phyloP scores from a whole-genome alignment of 2,113 vertebrate genomes.

The Empidonax traillii region DNA sequence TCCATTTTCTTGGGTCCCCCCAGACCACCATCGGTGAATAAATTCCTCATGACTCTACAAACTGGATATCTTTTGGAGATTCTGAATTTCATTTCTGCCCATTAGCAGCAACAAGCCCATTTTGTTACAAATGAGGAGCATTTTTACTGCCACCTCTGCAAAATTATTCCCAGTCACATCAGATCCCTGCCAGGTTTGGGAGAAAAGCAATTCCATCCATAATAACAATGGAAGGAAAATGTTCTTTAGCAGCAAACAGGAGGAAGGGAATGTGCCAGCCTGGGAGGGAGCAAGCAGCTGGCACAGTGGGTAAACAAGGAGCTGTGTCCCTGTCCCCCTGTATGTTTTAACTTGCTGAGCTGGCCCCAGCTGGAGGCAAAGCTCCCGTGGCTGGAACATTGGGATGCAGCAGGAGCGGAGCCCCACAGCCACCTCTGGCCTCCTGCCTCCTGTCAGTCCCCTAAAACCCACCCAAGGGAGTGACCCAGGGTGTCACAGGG shows the following conservation, averaged over 20 bases:
- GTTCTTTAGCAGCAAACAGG: not conserved
- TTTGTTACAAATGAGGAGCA: rapidly evolving
- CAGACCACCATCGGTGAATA: not conserved
- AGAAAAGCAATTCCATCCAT: not conserved
- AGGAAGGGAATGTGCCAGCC: not conserved
- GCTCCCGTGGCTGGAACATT: not conserved
- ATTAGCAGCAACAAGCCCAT: not conserved
- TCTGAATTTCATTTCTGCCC: not conserved
- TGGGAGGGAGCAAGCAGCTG: not conserved
- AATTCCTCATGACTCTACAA: not conserved
- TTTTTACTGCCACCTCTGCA: rapidly evolving
- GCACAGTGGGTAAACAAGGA: not conserved
- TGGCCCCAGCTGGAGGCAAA: not conserved
- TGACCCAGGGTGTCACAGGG: no score
- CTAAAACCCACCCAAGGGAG: rapidly evolving
- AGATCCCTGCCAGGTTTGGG: not conserved
- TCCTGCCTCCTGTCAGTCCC: not conserved
- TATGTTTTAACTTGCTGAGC: no score
- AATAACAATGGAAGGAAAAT: not conserved
- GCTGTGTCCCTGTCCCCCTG: not conserved
- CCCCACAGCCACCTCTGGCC: not conserved
- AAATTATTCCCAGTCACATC: not conserved
- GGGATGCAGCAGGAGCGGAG: not conserved
- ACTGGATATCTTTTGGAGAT: not conserved
- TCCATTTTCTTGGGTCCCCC: not conserved